Base-by-base conservation (phyloP, 53 echinoderm and acorn worm genomes). In the Temnopleurus reevesii region DNA sequence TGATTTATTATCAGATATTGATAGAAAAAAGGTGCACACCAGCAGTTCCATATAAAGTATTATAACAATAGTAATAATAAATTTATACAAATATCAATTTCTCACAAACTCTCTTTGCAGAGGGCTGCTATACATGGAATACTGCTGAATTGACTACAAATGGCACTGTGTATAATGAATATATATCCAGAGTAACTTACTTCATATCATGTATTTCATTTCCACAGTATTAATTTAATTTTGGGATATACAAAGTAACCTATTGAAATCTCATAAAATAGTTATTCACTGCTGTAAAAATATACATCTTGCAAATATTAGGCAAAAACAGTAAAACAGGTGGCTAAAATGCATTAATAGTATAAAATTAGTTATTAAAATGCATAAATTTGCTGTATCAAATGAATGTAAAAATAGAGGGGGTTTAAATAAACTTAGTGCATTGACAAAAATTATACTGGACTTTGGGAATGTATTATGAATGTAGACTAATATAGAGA, bases 1-100 rank as follows among this genome's bases (percentile, higher is more conserved):
- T 85, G 60, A 60, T 85, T 85, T 85, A 85, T 85, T 85, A 60
- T 85, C 58, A 85, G 85, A 59, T 85, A 60, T 81, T 81, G 55
- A 85, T 85, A 85, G 85, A 8, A 83, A 83, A 84, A 85, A 60
- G 17, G 85, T 85, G 85, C 85, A 85, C 61, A 85, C 61, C 61
- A 60, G 61, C 85, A 85, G 57, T 33, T 79, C 49, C 79, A 79
- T 83, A 81, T 81, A 55, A 30, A 49, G 55, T 83, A 83, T 47
- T 15, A 18, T 28, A 80, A 21, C 51, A 83, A 59, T 59, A 59
- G 23, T 12, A 55, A 35, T 83, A 83, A 59, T 33, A 55, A 17
- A 34, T 31, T 29, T 71, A 28, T 71, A 71, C 71, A 71, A 8
- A 71, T 71, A 13, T 71, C 71, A 71, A 71, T 71, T 38, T 41